Conservation (phyloP, 2,797 vertebrate genomes). For the Cirrhinus mrigala region DNA sequence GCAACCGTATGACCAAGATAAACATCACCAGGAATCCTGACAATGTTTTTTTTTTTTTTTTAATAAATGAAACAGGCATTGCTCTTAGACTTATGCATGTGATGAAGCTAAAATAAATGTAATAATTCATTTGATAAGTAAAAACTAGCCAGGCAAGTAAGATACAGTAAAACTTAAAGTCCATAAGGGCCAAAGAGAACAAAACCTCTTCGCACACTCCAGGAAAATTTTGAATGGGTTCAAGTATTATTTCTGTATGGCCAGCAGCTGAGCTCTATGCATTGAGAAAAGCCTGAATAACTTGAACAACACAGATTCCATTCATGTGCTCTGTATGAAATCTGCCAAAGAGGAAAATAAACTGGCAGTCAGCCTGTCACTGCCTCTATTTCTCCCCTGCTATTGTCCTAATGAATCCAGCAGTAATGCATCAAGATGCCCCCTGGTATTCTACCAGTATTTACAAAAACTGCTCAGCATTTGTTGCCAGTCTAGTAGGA, state of each 20-base stretch:
- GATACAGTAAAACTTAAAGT: neutral
- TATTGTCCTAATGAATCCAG: constrained; percentile 44
- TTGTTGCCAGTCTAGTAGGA: constrained; percentile 35
- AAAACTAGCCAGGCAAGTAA: neutral
- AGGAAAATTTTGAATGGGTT: constrained; percentile 1
- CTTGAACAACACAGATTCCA: constrained; percentile 47
- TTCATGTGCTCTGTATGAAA: constrained; percentile 53
- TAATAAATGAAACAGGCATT: neutral
- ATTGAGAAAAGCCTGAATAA: constrained; percentile 41
- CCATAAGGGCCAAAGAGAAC: neutral
- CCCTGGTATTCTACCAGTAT: constrained; percentile 50
- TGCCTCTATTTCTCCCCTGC: constrained; percentile 53
- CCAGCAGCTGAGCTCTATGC: neutral
- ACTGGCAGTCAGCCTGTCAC: constrained; percentile 50
- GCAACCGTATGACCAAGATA: constrained; percentile 71
- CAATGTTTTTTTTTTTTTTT: constrained; percentile 11
- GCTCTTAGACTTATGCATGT: neutral
- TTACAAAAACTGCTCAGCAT: constrained; percentile 28
- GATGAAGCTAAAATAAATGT: neutral
- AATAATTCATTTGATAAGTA: too few species aligned
- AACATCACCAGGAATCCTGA: constrained; percentile 56
- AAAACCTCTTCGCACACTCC: neutral
- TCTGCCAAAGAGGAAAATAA: constrained; percentile 44
- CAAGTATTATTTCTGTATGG: constrained; percentile 8
- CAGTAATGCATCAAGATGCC: constrained; percentile 55